Evolutionary conservation across 2,888 invertebrate genomes (phyloP), one percentile per base, ranked within the genome.

Genomic region (Epirrita christyi): DNA sequence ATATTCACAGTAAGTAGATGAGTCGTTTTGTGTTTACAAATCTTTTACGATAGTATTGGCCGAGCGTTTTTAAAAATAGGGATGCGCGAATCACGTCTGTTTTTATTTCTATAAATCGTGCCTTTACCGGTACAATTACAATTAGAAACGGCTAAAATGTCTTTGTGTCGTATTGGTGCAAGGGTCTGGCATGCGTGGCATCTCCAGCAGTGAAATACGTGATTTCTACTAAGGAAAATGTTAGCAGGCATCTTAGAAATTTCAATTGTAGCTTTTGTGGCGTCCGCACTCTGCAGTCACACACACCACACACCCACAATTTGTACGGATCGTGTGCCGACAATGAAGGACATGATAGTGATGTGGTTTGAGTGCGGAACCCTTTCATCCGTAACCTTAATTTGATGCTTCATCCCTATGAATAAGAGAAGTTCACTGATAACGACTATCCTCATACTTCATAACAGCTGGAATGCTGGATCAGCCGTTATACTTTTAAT

Each of bases 211-310:
- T 73, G 85, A 73, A 78, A 78, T 85, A 89, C 87, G 88, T 90
- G 87, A 83, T 67, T 82, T 70, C 74, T 73, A 76, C 83, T 80
- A 78, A 85, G 85, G 86, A 87, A 85, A 90, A 88, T 88, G 85
- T 85, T 74, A 73, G 78, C 76, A 81, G 81, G 88, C 81, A 89
- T 91, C 85, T 88, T 81, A 81, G 81, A 86, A 88, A 90, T 91
- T 88, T 88, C 88, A 88, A 87, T 90, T 87, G 89, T 88, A 85
- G 80, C 83, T 80, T 87, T 85, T 83, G 83, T 84, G 82, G 79
- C 73, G 73, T 81, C 80, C 76, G 78, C 76, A 76, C 80, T 77
- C 38, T 21, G 43, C 44, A 51, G 14, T 40, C 41, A 21, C 11
- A 47, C 76, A 68, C 74, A 47, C 38, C 57, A 61, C 78, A 80